A percentile compares a stretch with the other conserved stretches of the same genome.
phyloP scores from a whole-genome alignment of 2,113 vertebrate species.

The Eublepharis macularius region DNA sequence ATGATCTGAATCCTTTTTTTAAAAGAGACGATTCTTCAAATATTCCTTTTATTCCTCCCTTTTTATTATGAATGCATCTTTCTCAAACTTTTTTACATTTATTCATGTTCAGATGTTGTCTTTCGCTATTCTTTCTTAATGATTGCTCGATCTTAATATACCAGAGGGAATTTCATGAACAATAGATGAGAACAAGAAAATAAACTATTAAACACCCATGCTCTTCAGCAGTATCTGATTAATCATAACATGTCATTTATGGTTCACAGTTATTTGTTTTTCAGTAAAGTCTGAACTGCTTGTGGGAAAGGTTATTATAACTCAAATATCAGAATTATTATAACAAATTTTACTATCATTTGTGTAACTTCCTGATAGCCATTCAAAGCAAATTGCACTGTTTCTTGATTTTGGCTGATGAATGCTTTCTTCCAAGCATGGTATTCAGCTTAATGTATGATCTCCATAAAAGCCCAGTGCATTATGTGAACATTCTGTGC shows the following conservation, averaged over 20 bases:
- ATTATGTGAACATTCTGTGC: neutral
- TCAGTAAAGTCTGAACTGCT: slow-evolving; percentile 25
- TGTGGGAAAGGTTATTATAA: neutral
- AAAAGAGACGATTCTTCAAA: too few relatives aligned
- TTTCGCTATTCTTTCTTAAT: slow-evolving; percentile 7
- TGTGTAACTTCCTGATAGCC: slow-evolving; percentile 38
- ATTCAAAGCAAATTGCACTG: slow-evolving; percentile 49
- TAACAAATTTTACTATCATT: slow-evolving; percentile 38
- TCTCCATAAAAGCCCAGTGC: neutral
- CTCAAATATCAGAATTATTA: slow-evolving; percentile 40
- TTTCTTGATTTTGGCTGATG: slow-evolving; percentile 37
- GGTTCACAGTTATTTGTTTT: slow-evolving; percentile 30
- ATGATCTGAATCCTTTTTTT: too few relatives aligned
- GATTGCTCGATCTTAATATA: neutral
- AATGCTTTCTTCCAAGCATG: neutral
- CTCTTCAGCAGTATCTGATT: slow-evolving; percentile 10
- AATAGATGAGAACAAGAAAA: slow-evolving; percentile 12
- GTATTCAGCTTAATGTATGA: slow-evolving; percentile 17
- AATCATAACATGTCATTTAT: slow-evolving; percentile 3
- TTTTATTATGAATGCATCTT: slow-evolving; percentile 1
- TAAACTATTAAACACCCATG: slow-evolving; percentile 1
- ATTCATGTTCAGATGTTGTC: neutral
- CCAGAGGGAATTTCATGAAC: neutral
- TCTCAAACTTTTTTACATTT: neutral
- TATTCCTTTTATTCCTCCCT: rapidly evolving